Percentiles rank a stretch among this genome's conserved stretches.
These are phyloP conservation scores for Dolichotis patagonum DNA, from an alignment of 2,113 vertebrate genomes.

Conservation along the genomic window DNA sequence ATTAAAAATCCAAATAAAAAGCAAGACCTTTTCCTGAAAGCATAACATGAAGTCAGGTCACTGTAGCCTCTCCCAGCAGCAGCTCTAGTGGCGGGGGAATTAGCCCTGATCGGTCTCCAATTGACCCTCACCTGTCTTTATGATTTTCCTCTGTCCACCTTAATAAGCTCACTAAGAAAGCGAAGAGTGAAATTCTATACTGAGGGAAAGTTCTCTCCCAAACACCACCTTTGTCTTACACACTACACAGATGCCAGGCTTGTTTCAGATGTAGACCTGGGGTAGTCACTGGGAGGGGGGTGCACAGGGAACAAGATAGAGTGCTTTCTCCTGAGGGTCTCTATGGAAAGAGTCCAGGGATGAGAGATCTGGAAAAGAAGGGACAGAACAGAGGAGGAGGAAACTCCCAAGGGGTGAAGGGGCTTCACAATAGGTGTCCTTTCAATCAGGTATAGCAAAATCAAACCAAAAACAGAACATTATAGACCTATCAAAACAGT, in stretches of 20 bases:
- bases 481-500: no score
- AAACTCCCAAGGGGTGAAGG: background rate
- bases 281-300: no score
- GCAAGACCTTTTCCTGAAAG: background rate
- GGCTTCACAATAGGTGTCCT: no score
- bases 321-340: background rate
- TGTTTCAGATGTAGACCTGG: background rate
- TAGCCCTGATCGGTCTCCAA: background rate
- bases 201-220: background rate
- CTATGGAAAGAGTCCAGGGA: no score
- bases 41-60: no score
- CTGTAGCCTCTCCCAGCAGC: background rate
- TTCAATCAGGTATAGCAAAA: no score
- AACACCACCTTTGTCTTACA: background rate
- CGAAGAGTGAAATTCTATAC: background rate
- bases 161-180: slow-evolving; percentile 9
- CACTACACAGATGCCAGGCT: background rate
- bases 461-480: no score
- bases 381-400: background rate
- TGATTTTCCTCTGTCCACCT: background rate
- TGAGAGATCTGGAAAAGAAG: background rate
- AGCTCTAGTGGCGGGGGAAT: no score
- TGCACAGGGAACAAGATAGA: background rate
- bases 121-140: background rate
- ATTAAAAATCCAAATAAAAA: background rate